Evolutionary conservation across 2,797 vertebrate species (phyloP), one percentile per base, ranked within the genome.

Genomic region (Gymnodraco acuticeps): DNA sequence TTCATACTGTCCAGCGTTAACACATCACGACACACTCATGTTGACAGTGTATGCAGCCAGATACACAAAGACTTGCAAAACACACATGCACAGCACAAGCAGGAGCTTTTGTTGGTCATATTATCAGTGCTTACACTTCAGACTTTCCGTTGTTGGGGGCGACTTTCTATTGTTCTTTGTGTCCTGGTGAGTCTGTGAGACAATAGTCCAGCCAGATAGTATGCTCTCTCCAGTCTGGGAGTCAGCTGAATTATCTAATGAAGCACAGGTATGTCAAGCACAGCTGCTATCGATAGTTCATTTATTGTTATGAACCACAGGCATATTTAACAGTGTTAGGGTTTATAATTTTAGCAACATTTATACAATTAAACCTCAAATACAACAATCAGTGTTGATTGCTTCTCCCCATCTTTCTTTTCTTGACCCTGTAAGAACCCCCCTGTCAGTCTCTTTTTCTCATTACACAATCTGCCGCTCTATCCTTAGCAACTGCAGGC

Each of bases 401-500:
- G 4, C 62, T 67, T 53, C 61, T 5, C 68, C 63, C 46, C 53
- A 14, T 75, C 52, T 64, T 60, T 67, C 53, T 48, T 19, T 67
- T 70, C 53, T 68, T 76, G 77, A 84, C 71, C 82, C 83, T 27
- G 48, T 27, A 23, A 60, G 69, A 50, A 72, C 46, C 62, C 60
- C 41, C 0, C 73, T 61, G 76, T 82, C 82, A 76, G 68, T 72
- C 70, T 78, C 62, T 42, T 83, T 83, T 86, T 78, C 76, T 73
- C 80, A 78, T 85, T 78, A 74, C 71, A 42, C 77, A 82, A 54
- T 85, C 87, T 90, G 85, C 88, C 61, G 12, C 11, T 9, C n/a
- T 78, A 80, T 63, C 87, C 91, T 84, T 87, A 87, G 92, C 92
- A 93, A 93, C 92, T 86, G 87, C 75, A 51, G 53, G 66, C 72